These are phyloP conservation scores for Phocoena phocoena DNA, from an alignment of 2,113 vertebrate species.

Conservation along the genomic window DNA sequence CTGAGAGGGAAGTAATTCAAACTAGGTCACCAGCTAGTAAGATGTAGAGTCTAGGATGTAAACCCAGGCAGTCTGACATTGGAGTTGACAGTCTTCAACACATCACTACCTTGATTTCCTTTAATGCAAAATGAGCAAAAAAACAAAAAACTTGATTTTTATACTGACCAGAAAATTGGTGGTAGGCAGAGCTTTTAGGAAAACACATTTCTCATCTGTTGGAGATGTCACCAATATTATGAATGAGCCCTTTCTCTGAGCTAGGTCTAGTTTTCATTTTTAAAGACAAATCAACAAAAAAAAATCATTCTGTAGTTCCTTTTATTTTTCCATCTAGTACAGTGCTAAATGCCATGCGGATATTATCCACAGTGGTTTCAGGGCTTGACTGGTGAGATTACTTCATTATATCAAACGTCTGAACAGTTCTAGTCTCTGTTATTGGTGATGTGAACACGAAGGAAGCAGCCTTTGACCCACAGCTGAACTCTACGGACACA, in stretches of 20 bases:
- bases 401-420: not conserved
- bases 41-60: not conserved
- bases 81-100: not conserved
- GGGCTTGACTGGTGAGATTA: not conserved
- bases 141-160: not conserved
- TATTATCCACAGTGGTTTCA: not conserved
- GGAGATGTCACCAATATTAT: not conserved
- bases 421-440: not conserved
- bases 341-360: not conserved
- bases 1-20: not conserved
- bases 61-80: not conserved
- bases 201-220: not conserved
- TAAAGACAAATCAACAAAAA: constrained; percentile 1
- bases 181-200: not conserved
- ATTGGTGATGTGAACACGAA: not conserved
- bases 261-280: not conserved
- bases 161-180: not conserved
- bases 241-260: not conserved
- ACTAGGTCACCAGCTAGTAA: not conserved
- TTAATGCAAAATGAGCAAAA: not conserved
- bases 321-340: not conserved
- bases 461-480: not conserved
- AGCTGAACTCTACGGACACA: not conserved
- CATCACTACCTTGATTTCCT: not conserved
- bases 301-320: not conserved